Percentiles rank a stretch among this genome's conserved stretches.
These are phyloP conservation scores for Dromococcyx pavoninus DNA, from an alignment of 2,797 vertebrate genomes.

Conservation along the genomic window DNA sequence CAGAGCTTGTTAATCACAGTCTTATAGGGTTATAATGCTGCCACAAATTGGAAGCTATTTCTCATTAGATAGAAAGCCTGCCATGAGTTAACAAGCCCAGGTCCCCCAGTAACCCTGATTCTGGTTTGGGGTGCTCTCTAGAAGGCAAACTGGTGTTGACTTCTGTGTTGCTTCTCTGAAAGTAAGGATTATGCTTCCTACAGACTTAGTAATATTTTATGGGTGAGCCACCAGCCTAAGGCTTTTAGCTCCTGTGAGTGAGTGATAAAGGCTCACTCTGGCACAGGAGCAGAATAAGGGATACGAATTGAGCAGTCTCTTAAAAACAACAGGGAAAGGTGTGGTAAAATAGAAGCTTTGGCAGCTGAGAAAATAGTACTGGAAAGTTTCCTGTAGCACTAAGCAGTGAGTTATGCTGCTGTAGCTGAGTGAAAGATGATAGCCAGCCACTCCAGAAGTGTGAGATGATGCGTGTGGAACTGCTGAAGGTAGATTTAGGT, in stretches of 20 bases:
- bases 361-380: background rate
- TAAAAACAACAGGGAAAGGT: background rate
- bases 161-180: background rate
- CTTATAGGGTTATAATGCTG: fast-evolving
- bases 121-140: background rate
- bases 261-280: background rate
- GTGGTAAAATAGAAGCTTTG: background rate
- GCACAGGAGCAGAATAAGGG: background rate
- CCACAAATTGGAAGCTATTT: background rate
- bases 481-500: background rate
- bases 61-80: background rate
- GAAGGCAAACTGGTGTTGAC: background rate
- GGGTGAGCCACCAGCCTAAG: background rate
- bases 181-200: background rate
- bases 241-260: background rate
- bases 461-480: background rate
- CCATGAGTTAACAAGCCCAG: background rate
- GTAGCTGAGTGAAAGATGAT: background rate
- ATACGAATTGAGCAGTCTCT: background rate
- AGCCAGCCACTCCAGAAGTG: background rate
- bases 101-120: background rate
- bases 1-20: background rate
- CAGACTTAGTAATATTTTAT: background rate
- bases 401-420: background rate
- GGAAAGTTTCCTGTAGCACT: background rate